Conservation (phyloP, 2,113 vertebrate genomes). For the Albula goreensis region DNA sequence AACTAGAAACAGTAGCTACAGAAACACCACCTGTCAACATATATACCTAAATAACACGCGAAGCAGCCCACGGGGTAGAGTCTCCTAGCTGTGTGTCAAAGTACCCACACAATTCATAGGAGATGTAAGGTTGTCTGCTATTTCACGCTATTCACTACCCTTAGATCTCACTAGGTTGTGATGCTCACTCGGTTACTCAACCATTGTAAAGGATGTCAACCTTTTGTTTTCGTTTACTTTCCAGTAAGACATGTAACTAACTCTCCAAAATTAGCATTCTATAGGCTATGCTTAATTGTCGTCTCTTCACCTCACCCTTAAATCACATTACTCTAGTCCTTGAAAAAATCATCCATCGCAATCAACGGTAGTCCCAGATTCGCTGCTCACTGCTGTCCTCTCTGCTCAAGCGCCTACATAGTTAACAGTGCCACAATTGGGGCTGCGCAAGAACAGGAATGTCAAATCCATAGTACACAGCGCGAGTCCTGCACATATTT, state of each 20-base stretch:
- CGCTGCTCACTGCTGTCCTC: conserved; percentile 29
- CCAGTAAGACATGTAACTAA: not conserved
- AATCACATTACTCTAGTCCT: not conserved
- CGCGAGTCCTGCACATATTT: conserved; percentile 28
- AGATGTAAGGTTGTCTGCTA: not conserved
- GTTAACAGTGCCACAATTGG: conserved; percentile 19
- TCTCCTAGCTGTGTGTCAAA: not conserved
- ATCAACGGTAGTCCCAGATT: conserved; percentile 23
- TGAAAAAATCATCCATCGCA: conserved; percentile 3
- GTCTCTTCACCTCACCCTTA: not conserved
- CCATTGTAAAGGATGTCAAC: not conserved
- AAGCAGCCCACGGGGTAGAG: not conserved
- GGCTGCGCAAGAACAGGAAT: conserved; percentile 36
- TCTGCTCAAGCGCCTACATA: conserved; percentile 10
- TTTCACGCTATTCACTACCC: not conserved
- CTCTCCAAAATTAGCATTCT: conserved; percentile 7
- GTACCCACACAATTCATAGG: not conserved
- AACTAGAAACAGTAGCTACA: too few relatives aligned
- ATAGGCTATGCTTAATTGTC: not conserved
- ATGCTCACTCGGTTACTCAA: conserved; percentile 1
- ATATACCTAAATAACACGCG: not conserved
- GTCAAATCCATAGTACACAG: conserved; percentile 41
- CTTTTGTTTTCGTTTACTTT: not conserved
- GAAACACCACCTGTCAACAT: not conserved
- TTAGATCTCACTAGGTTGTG: not conserved